phyloP scores from a whole-genome alignment of 2,888 invertebrate genomes.

The Microdon myrmicae region DNA sequence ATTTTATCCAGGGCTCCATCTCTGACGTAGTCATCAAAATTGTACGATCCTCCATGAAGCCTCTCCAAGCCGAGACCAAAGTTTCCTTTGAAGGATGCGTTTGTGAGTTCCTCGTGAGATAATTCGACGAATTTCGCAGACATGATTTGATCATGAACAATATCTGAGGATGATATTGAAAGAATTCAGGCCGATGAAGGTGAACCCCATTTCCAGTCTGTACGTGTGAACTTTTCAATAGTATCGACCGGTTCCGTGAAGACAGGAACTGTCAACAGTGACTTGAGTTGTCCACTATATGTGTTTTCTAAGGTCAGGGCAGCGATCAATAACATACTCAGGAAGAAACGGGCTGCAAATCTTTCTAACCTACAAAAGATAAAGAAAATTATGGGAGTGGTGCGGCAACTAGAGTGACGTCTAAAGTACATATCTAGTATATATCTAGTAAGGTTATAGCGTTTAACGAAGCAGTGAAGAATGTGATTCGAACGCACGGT shows the following conservation, averaged over 20 bases:
- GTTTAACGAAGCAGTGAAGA: no score
- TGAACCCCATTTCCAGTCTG: conserved; percentile 62
- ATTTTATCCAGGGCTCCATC: conserved; percentile 57
- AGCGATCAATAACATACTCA: conserved; percentile 60
- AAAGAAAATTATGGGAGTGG: no score
- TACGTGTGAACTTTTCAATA: conserved; percentile 59
- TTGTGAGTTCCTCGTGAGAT: conserved; percentile 57
- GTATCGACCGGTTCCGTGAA: conserved; percentile 61
- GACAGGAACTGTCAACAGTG: conserved; percentile 61
- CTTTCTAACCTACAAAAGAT: conserved; percentile 58
- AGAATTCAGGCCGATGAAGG: conserved; percentile 62
- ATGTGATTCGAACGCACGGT: no score
- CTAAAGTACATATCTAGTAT: no score
- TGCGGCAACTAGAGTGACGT: no score
- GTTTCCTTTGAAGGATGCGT: conserved; percentile 58
- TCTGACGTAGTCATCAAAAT: conserved; percentile 60
- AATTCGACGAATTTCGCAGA: conserved; percentile 58
- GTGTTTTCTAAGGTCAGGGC: conserved; percentile 64
- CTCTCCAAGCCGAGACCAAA: conserved; percentile 63
- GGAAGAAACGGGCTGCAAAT: conserved; percentile 59
- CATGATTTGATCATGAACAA: conserved; percentile 59
- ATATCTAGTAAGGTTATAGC: no score
- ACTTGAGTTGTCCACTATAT: conserved; percentile 64
- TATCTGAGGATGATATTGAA: conserved; percentile 58
- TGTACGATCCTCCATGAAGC: conserved; percentile 58